Evolutionary conservation across 2,797 vertebrate genomes (phyloP).

Genomic region (Spheniscus humboldti): DNA sequence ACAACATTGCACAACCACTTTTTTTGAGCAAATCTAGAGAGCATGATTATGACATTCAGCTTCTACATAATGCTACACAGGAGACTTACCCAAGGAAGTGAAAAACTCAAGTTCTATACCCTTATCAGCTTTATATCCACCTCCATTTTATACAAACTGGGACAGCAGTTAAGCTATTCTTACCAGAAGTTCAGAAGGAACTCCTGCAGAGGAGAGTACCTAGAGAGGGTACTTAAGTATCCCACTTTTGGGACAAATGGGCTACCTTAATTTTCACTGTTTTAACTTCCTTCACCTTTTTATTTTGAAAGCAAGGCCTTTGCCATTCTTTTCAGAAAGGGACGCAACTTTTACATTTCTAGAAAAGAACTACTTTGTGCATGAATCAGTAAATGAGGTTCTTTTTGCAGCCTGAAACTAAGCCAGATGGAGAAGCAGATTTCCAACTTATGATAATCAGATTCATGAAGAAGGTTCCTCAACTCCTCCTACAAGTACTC

Average conservation of each 20-base stretch:
- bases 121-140: background rate
- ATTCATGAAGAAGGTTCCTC: background rate
- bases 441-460: background rate
- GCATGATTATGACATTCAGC: background rate
- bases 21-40: background rate
- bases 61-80: background rate
- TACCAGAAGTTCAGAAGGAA: background rate
- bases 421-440: background rate
- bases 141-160: background rate
- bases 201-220: background rate
- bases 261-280: background rate
- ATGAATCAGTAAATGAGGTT: background rate
- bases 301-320: background rate
- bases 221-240: background rate
- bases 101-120: background rate
- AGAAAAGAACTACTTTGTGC: background rate
- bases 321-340: background rate
- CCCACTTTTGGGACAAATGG: background rate
- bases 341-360: background rate
- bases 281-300: background rate
- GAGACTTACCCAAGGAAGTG: background rate
- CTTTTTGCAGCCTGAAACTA: background rate
- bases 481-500: background rate
- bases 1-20: background rate
- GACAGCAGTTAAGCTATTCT: background rate